Evolutionary conservation across 2,888 invertebrate species (phyloP).

Genomic region (Erannis defoliaria): DNA sequence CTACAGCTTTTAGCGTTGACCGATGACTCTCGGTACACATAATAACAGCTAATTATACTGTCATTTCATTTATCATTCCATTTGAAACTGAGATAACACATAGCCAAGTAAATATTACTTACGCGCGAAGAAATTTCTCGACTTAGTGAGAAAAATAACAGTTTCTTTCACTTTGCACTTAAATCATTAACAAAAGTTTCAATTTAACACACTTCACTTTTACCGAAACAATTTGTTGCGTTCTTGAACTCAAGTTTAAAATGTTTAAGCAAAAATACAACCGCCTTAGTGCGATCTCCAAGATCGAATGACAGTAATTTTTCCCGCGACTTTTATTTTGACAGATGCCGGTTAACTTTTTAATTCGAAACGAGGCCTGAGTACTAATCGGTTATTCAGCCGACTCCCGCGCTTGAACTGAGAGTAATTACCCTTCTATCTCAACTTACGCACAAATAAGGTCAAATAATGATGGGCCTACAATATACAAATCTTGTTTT

Average conservation of each 20-base stretch:
- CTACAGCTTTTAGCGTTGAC: slow-evolving; percentile 27
- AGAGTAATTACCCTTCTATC: slow-evolving; percentile 33
- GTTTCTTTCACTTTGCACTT: slow-evolving; percentile 31
- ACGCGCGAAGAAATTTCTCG: slow-evolving; percentile 38
- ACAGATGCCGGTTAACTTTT: slow-evolving; percentile 44
- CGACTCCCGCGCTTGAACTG: slow-evolving; percentile 3
- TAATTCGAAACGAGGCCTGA: slow-evolving; percentile 28
- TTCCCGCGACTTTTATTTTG: slow-evolving; percentile 62
- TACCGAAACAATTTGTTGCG: neutral
- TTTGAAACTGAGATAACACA: slow-evolving; percentile 13
- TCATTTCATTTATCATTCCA: slow-evolving; percentile 23
- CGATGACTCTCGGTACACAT: slow-evolving; percentile 21
- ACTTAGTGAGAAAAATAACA: slow-evolving; percentile 32
- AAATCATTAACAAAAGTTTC: neutral
- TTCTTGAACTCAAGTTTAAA: neutral
- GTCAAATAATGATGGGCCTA: slow-evolving; percentile 9
- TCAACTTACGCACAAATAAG: slow-evolving; percentile 19
- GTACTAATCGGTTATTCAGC: slow-evolving; percentile 8
- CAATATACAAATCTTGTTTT: slow-evolving; percentile 5
- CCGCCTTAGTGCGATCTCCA: slow-evolving; percentile 41
- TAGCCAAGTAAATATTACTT: slow-evolving; percentile 20
- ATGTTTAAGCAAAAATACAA: slow-evolving; percentile 9
- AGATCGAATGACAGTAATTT: slow-evolving; percentile 52
- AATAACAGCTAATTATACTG: slow-evolving; percentile 23
- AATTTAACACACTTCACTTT: slow-evolving; percentile 12